These are phyloP conservation scores for Clarias pachynema DNA, from an alignment of 2,797 vertebrate species.

Conservation along the genomic window DNA sequence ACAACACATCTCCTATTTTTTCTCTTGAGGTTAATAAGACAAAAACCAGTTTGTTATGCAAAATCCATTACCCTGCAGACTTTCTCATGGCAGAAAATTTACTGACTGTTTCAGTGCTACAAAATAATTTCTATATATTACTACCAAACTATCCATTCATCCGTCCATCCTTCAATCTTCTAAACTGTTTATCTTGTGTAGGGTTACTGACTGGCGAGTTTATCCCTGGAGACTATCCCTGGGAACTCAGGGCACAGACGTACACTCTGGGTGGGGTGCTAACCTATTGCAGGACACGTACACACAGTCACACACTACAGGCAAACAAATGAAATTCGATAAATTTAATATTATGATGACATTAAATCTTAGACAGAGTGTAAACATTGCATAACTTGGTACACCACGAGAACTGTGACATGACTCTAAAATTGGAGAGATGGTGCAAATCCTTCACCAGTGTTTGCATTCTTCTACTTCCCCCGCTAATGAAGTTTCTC, in stretches of 20 bases:
- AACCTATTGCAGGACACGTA: no score
- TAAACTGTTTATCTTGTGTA: background rate
- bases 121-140: background rate
- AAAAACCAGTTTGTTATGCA: background rate
- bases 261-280: no score
- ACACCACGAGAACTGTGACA: background rate
- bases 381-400: background rate
- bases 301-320: background rate
- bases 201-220: no score
- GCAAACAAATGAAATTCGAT: background rate
- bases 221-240: no score
- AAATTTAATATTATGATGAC: background rate
- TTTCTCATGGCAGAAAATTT: background rate
- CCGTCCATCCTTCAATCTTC: background rate
- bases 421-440: slow-evolving; percentile 12
- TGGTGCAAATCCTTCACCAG: slow-evolving; percentile 38
- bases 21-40: background rate
- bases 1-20: background rate
- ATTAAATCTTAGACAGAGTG: background rate
- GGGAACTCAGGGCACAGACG: no score
- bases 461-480: slow-evolving; percentile 52
- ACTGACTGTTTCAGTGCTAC: background rate
- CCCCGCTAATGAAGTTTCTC: slow-evolving; percentile 67
- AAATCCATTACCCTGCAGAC: background rate
- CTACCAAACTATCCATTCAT: background rate